Conservation (phyloP, 2,888 invertebrate species). For the Apamea epomidion region DNA sequence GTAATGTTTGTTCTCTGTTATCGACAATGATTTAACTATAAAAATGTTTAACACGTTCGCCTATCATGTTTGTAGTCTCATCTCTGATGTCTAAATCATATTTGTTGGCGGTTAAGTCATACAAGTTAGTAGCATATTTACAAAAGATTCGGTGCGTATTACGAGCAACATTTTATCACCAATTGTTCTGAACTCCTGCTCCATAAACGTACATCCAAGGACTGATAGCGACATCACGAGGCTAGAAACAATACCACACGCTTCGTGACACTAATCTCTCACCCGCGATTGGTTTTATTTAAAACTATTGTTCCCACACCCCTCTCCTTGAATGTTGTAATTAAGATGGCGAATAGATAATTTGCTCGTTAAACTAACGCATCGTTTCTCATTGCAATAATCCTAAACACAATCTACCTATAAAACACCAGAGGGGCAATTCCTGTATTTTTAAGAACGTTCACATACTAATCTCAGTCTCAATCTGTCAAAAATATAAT, state of each 20-base stretch:
- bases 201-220: neutral
- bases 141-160: neutral
- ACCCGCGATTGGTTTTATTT: neutral
- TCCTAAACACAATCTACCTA: neutral
- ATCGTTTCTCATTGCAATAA: too few species aligned
- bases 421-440: neutral
- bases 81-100: slow-evolving; percentile 24
- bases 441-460: too few species aligned
- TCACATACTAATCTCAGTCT: too few species aligned
- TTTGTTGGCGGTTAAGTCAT: neutral
- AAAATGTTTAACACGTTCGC: slow-evolving; percentile 54
- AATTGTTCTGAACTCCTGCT: neutral
- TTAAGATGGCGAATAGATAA: too few species aligned
- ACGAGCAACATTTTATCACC: neutral
- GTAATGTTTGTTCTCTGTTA: slow-evolving; percentile 62
- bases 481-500: too few species aligned
- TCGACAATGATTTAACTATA: slow-evolving; percentile 57
- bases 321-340: too few species aligned
- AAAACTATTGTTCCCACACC: neutral
- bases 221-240: neutral
- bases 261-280: neutral
- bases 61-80: slow-evolving; percentile 36
- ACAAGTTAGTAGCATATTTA: slow-evolving; percentile 8
- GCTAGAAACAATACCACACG: neutral
- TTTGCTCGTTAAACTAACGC: too few species aligned